Percentiles rank a stretch among this genome's conserved stretches.
phyloP scores from a whole-genome alignment of 1,140 invertebrate genomes.

The Polypedilum pembai region DNA sequence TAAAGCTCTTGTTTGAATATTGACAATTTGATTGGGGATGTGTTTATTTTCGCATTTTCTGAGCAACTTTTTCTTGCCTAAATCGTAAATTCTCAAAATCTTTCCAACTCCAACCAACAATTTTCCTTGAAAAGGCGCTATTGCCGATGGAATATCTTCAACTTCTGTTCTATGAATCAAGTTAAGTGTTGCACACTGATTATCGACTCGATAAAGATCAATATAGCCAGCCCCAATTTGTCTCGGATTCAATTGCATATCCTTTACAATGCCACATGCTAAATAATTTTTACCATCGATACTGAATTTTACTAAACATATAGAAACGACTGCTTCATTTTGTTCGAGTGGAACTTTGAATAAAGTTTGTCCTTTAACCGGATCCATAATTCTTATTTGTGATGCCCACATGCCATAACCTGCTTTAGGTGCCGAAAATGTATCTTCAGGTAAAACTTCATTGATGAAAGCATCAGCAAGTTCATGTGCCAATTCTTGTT shows the following conservation, averaged over 20 bases:
- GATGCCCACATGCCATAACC: slow-evolving; percentile 97
- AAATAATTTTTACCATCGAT: slow-evolving; percentile 41
- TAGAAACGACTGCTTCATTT: slow-evolving; percentile 84
- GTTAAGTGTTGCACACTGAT: slow-evolving; percentile 71
- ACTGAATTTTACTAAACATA: slow-evolving; percentile 59
- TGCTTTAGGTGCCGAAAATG: slow-evolving; percentile 94
- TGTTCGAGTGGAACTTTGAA: slow-evolving; percentile 81
- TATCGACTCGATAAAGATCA: slow-evolving; percentile 49
- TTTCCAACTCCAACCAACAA: slow-evolving; percentile 88
- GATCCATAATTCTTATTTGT: slow-evolving; percentile 82
- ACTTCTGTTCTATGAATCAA: slow-evolving; percentile 90
- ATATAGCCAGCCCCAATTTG: slow-evolving; percentile 36
- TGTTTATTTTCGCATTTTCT: slow-evolving; percentile 99
- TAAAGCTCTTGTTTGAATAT: slow-evolving; percentile 87
- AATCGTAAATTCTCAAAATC: slow-evolving; percentile 88
- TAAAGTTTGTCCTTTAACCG: slow-evolving; percentile 70
- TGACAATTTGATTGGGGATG: slow-evolving; percentile 89
- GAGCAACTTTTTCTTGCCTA: slow-evolving; percentile 94
- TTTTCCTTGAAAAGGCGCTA: slow-evolving; percentile 86
- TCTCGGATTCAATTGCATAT: slow-evolving; percentile 77
- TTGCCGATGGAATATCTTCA: slow-evolving; percentile 84
- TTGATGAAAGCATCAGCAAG: slow-evolving; percentile 95
- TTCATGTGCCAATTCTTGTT: slow-evolving; percentile 89
- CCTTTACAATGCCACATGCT: slow-evolving; percentile 78
- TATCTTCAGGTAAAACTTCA: slow-evolving; percentile 86